A percentile compares a stretch with the other conserved stretches of the same genome.
Conservation (phyloP, 2,113 vertebrate species). For the Tachysurus vachellii region DNA sequence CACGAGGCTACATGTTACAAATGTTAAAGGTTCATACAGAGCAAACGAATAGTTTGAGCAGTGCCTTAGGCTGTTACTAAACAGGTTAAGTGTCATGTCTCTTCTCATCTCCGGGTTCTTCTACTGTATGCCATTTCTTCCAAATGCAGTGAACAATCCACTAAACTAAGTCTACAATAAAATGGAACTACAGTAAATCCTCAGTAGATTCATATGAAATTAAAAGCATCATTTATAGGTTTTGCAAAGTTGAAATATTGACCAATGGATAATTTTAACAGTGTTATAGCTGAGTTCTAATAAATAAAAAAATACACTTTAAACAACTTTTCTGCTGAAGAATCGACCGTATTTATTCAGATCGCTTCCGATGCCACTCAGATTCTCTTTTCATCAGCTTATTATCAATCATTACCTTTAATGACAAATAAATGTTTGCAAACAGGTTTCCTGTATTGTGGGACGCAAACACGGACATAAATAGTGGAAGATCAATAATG, state of each 20-base stretch:
- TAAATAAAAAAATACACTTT: not conserved
- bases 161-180: not conserved
- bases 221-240: not conserved
- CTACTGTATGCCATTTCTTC: not conserved
- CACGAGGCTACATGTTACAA: constrained; percentile 7
- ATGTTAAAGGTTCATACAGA: constrained; percentile 26
- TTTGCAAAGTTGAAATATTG: not conserved
- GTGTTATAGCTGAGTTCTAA: not conserved
- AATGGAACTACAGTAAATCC: not conserved
- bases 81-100: not conserved
- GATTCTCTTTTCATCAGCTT: not conserved
- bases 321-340: not conserved
- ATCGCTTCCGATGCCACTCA: not conserved
- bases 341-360: not conserved
- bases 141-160: not conserved
- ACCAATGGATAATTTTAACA: not conserved
- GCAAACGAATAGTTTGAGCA: constrained; percentile 1
- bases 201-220: not conserved
- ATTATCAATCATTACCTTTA: not conserved
- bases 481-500: constrained; percentile 4
- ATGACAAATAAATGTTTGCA: not conserved
- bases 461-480: constrained; percentile 22
- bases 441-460: not conserved
- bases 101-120: not conserved
- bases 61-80: constrained; percentile 13